Conservation (phyloP, 2,113 vertebrate genomes). For the Labeo catla region DNA sequence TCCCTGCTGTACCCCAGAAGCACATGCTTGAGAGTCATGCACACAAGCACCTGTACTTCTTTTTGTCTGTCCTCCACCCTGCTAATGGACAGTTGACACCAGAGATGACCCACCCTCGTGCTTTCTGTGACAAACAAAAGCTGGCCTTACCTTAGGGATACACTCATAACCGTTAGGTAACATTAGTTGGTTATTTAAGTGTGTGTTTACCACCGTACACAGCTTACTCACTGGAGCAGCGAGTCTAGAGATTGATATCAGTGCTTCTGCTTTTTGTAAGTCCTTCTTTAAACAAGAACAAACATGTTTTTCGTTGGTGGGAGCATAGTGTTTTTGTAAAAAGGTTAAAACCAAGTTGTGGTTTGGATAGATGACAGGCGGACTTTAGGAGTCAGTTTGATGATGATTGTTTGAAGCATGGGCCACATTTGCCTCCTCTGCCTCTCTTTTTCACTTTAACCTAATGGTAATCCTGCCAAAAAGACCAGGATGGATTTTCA, state of each 20-base stretch:
- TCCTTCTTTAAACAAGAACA: conserved; percentile 17
- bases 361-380: conserved; percentile 34
- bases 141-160: conserved; percentile 33
- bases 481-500: neutral
- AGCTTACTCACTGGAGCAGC: neutral
- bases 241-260: conserved; percentile 5
- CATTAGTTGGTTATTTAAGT: conserved; percentile 30
- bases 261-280: neutral
- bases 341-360: conserved; percentile 41
- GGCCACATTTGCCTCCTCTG: neutral
- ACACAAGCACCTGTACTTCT: conserved; percentile 18
- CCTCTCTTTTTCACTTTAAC: conserved; percentile 26
- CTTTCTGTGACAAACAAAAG: conserved; percentile 42
- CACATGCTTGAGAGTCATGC: conserved; percentile 29
- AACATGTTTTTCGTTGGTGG: neutral
- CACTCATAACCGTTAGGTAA: conserved; percentile 21
- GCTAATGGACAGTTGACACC: conserved; percentile 50
- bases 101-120: conserved; percentile 41
- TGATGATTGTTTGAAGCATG: conserved; percentile 36
- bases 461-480: neutral
- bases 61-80: conserved; percentile 39
- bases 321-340: neutral
- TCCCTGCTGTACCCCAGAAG: conserved; percentile 23
- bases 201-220: conserved; percentile 8
- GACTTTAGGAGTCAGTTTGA: conserved; percentile 35